Evolutionary conservation across 2,888 invertebrate genomes (phyloP), one percentile per base, ranked within the genome.

Genomic region (Blera fallax): DNA sequence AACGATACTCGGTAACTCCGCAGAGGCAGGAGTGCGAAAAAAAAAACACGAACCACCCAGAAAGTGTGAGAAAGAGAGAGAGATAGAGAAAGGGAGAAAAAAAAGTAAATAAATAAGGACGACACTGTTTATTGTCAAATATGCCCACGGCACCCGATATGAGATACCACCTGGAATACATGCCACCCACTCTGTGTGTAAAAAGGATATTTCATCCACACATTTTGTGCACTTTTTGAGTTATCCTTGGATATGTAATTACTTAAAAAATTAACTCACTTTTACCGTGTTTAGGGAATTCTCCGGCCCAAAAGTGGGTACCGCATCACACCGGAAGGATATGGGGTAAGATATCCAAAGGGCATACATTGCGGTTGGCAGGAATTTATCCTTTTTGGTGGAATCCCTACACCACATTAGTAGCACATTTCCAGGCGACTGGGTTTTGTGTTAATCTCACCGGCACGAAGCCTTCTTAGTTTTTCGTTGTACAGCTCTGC

Each of bases 191-290:
- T 10, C 8, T 18, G 40, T 32, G 37, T 24, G 27, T 2, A 14
- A n/a, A 4, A 27, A 37, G 14, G 62, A 56, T 58, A 43, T 52
- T n/a, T 16, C 54, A 40, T 18, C 64, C 34, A 52, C 52, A 27
- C 40, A n/a, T 73, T 52, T 76, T 62, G 45, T 52, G 58, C 40
- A 72, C 52, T 16, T 52, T 70, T 56, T 56, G 29, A 43, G 58
- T 73, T 78, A 73, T 73, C 69, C 84, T 79, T 74, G 74, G 79
- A 43, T 84, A 65, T 74, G 84, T 84, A 84, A 84, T 84, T 84
- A 84, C 84, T 84, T 79, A 84, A 84, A 84, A 84, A 84, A 84
- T 84, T 84, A 84, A 84, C 79, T 84, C 69, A 70, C 50, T 74
- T 84, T 48, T 65, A 64, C 65, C 65, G 72, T 58, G 77, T 50